Evolutionary conservation across 2,888 invertebrate genomes (phyloP).

Genomic region (Thelaira solivaga): DNA sequence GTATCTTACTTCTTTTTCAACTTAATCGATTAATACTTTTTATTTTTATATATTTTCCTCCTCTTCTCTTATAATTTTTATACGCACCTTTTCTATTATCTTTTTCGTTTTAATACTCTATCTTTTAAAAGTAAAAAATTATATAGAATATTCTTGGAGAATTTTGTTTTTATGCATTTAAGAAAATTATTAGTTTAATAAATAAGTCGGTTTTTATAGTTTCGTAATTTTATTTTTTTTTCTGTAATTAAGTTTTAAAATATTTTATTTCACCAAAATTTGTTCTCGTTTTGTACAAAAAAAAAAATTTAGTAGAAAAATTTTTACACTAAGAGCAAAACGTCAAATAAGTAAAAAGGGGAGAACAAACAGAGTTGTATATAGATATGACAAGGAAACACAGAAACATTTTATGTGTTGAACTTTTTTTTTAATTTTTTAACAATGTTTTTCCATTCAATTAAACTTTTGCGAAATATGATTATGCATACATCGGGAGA

Average conservation of each 20-base stretch:
- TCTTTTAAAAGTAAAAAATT: constrained; percentile 17
- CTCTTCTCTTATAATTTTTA: constrained; percentile 55
- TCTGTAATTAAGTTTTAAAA: constrained; percentile 25
- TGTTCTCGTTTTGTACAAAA: constrained; percentile 62
- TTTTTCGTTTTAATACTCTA: constrained; percentile 50
- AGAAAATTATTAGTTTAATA: constrained; percentile 28
- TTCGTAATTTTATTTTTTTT: constrained; percentile 44
- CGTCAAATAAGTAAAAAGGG: constrained; percentile 51
- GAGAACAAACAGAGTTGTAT: constrained; percentile 17
- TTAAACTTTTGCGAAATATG: too few relatives aligned
- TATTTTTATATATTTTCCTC: constrained; percentile 51
- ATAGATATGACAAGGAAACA: not conserved
- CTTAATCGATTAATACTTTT: constrained; percentile 60
- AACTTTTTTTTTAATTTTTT: too few relatives aligned
- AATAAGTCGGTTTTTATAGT: constrained; percentile 24
- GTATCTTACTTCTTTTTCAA: constrained; percentile 32
- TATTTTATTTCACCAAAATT: constrained; percentile 53
- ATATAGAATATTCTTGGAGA: constrained; percentile 43
- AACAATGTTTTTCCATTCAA: too few relatives aligned
- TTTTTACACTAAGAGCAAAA: constrained; percentile 52
- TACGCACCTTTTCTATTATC: constrained; percentile 47
- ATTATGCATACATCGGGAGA: too few relatives aligned
- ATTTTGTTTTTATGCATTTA: constrained; percentile 51
- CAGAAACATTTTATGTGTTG: not conserved
- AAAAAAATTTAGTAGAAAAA: constrained; percentile 62